phyloP scores from a whole-genome alignment of 2,797 vertebrate genomes.

The Macroramphosus scolopax region DNA sequence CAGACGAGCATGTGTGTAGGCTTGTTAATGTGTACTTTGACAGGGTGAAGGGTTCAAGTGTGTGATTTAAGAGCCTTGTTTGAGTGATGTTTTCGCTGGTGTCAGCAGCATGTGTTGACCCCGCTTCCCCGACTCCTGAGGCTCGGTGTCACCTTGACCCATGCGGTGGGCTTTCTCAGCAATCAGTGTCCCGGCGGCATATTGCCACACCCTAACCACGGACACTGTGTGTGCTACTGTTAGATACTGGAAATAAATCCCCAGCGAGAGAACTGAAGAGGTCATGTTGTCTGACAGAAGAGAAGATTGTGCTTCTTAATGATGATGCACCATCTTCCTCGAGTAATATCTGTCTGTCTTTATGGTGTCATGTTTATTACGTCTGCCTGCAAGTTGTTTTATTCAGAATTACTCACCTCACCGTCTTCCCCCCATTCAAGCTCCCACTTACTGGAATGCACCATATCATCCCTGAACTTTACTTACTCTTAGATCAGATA shows the following conservation, averaged over 20 bases:
- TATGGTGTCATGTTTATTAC: too few relatives aligned
- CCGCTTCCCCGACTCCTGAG: constrained; percentile 2
- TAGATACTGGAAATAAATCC: constrained; percentile 11
- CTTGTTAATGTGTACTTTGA: constrained; percentile 30
- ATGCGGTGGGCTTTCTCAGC: constrained; percentile 26
- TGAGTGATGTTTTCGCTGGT: constrained; percentile 23
- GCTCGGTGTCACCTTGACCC: too few relatives aligned
- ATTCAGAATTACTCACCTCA: too few relatives aligned
- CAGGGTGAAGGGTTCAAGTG: constrained; percentile 49
- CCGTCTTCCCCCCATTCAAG: too few relatives aligned
- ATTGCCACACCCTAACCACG: constrained; percentile 55
- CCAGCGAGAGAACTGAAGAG: constrained; percentile 12
- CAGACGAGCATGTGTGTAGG: constrained; percentile 13
- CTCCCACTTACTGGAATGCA: too few relatives aligned
- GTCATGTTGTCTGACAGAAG: constrained; percentile 19
- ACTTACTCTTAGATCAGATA: too few relatives aligned
- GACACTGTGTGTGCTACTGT: constrained; percentile 8
- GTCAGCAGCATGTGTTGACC: constrained; percentile 38
- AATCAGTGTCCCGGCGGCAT: constrained; percentile 23
- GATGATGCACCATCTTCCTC: constrained; percentile 10
- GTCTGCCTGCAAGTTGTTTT: too few relatives aligned
- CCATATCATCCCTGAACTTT: too few relatives aligned
- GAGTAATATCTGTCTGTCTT: constrained; percentile 14
- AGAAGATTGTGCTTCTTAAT: constrained; percentile 14
- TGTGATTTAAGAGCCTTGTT: constrained; percentile 35